phyloP scores from a whole-genome alignment of 2,888 invertebrate genomes.

The Rhyacophila evoluta region DNA sequence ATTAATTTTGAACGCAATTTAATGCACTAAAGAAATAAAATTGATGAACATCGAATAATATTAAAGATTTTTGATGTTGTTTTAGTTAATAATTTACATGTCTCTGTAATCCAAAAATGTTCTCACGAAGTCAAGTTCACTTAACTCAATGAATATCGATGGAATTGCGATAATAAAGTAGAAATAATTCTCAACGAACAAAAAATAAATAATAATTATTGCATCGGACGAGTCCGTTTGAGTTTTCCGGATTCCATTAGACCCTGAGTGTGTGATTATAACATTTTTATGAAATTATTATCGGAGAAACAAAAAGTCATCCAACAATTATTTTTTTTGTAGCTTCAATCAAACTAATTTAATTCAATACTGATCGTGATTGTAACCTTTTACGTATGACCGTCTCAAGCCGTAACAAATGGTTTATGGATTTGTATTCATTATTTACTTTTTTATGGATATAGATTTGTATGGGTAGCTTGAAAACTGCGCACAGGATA shows the following conservation, averaged over 20 bases:
- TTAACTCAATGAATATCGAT: neutral
- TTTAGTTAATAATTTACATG: too few relatives aligned
- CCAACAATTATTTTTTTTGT: neutral
- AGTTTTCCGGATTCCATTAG: conserved; percentile 17
- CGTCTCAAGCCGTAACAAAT: neutral
- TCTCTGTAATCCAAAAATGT: too few relatives aligned
- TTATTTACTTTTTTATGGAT: too few relatives aligned
- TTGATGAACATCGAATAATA: too few relatives aligned
- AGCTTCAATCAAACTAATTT: conserved; percentile 9
- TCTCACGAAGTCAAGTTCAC: conserved; percentile 1
- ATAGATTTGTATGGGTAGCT: too few relatives aligned
- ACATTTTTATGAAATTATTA: conserved; percentile 11
- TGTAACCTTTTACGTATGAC: neutral
- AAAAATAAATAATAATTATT: neutral
- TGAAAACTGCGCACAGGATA: too few relatives aligned
- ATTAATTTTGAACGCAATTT: too few relatives aligned
- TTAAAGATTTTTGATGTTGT: too few relatives aligned
- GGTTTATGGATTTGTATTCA: too few relatives aligned
- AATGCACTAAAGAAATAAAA: too few relatives aligned
- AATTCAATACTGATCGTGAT: neutral
- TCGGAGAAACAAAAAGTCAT: conserved; percentile 8
- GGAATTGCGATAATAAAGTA: neutral
- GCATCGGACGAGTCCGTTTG: neutral
- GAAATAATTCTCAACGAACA: neutral
- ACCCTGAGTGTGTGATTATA: neutral